A percentile compares a stretch with the other conserved stretches of the same genome.
Evolutionary conservation across 2,113 vertebrate species (phyloP).

Genomic region (Manacus vitellinus): DNA sequence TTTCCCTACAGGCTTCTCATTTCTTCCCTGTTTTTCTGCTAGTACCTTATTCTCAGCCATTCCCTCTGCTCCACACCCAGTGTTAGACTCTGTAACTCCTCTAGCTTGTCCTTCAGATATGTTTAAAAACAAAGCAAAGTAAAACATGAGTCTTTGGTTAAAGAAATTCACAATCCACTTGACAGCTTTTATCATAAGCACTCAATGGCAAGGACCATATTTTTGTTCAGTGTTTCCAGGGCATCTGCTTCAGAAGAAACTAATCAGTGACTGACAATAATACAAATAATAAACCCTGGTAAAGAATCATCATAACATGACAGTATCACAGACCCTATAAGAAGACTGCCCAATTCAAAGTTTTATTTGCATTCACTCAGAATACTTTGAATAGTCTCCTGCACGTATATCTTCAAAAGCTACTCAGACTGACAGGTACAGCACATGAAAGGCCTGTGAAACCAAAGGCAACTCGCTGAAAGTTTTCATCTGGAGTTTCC

Average conservation of each 20-base stretch:
- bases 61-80: not conserved
- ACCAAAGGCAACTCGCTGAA: not conserved
- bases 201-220: not conserved
- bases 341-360: not conserved
- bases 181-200: not conserved
- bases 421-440: not conserved
- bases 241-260: not conserved
- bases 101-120: not conserved
- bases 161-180: not conserved
- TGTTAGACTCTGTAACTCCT: not conserved
- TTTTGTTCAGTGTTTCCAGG: not conserved
- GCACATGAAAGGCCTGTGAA: not conserved
- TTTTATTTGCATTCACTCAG: not conserved
- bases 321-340: not conserved
- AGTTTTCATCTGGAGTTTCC: constrained; percentile 34
- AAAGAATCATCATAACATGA: not conserved
- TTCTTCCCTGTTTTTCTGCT: not conserved
- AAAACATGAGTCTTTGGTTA: not conserved
- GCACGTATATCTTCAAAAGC: not conserved
- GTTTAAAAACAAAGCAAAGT: not conserved
- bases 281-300: not conserved
- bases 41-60: not conserved
- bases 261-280: not conserved
- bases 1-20: not conserved
- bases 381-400: not conserved